Base-by-base conservation (phyloP, 2,888 invertebrate species). In the Scelioninae gen. 2 region DNA sequence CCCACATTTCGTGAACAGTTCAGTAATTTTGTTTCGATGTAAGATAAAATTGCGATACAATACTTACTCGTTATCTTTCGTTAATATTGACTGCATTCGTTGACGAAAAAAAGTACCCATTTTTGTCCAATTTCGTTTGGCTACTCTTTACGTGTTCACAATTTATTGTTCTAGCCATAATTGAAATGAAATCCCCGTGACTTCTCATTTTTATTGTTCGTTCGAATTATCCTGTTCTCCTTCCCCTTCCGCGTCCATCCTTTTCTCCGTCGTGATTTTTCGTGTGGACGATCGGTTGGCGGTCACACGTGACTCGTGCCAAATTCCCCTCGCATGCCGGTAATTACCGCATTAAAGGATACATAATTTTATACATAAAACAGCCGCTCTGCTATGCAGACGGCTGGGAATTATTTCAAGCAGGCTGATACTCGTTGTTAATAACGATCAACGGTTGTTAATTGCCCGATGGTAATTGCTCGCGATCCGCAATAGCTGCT, bases 381-480 rank as follows among this genome's bases (percentile, higher is more conserved):
- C 52, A 41, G 48, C 72, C 41, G 18, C 46, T 13, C 48, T 33
- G 13, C 41, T 15, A 19, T 25, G 16, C 15, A 39, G 33, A 45
- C 61, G 37, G 45, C 13, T 46, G 13, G 31, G 45, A 61, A 73
- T 73, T 73, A 73, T 58, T 69, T 61, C 74, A 64, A 39, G 48
- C 55, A 73, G 73, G 16, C 55, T 35, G 39, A 73, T 68, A 37
- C 60, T 15, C 60, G 37, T 60, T 13, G 78, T 79, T 83, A 83
- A 83, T 80, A 77, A 83, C 81, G 81, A 83, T 84, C 80, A 82
- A 80, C 82, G 81, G 79, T 79, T 80, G 80, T 83, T 84, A 84
- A 83, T 84, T 83, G 80, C 79, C 80, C 74, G 77, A 78, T 81
- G 80, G 81, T 83, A 82, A 84, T 83, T 81, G 82, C 74, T 71